Conservation (phyloP, 2,888 invertebrate species). For the Leptinotarsa tumamoca region DNA sequence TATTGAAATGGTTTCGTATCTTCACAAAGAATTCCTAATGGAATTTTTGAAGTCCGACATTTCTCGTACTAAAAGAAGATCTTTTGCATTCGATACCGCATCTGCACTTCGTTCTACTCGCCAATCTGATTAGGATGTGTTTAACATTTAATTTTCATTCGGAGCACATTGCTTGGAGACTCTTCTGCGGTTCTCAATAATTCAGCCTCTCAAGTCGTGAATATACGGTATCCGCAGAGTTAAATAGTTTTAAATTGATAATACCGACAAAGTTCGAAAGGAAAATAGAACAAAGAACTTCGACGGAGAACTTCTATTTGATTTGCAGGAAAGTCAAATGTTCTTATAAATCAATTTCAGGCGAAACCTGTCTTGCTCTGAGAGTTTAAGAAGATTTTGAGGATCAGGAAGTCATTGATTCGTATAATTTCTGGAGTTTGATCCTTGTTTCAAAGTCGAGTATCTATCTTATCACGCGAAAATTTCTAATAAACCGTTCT, state of each 20-base stretch:
- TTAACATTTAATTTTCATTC: conserved; percentile 33
- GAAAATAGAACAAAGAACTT: conserved; percentile 1
- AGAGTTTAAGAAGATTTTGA: not conserved
- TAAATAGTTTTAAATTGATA: conserved; percentile 25
- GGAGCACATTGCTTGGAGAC: conserved; percentile 26
- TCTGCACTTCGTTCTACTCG: conserved; percentile 30
- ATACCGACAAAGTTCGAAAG: conserved; percentile 7
- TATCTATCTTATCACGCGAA: too few relatives aligned
- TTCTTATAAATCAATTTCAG: conserved; percentile 16
- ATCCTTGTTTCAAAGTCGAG: not conserved
- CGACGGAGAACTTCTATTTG: conserved; percentile 9
- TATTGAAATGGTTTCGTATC: too few relatives aligned
- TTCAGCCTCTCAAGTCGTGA: conserved; percentile 14
- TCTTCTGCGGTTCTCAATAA: conserved; percentile 12
- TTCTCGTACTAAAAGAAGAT: not conserved
- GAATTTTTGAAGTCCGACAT: not conserved
- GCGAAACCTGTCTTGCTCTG: not conserved
- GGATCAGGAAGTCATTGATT: not conserved
- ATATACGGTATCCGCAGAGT: conserved; percentile 23
- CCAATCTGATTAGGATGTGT: conserved; percentile 31
- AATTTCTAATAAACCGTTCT: too few relatives aligned
- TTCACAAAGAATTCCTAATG: not conserved
- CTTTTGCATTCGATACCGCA: conserved; percentile 18
- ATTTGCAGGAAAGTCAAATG: conserved; percentile 11
- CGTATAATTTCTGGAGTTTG: not conserved